phyloP scores from a whole-genome alignment of 2,888 invertebrate species.

The Dryocosmus kuriphilus region DNA sequence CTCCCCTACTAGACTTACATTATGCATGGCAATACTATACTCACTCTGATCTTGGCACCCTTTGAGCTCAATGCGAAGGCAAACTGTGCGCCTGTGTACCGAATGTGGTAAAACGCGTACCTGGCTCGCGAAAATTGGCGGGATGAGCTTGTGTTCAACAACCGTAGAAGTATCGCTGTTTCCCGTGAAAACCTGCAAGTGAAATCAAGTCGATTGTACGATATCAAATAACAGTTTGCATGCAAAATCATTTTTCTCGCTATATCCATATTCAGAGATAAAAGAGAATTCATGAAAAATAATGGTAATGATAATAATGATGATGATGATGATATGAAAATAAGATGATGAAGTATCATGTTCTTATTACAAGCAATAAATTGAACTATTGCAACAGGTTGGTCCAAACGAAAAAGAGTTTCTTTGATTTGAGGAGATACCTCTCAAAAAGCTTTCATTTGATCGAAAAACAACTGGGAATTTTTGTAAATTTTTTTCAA shows the following conservation, averaged over 20 bases:
- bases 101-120: slow-evolving; percentile 87
- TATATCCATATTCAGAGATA: background rate
- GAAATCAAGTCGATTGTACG: background rate
- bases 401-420: too few species aligned
- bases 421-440: too few species aligned
- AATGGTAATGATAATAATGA: too few species aligned
- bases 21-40: slow-evolving; percentile 61
- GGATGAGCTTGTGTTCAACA: slow-evolving; percentile 83
- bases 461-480: too few species aligned
- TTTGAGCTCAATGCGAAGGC: slow-evolving; percentile 86
- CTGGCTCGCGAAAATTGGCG: slow-evolving; percentile 85
- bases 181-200: slow-evolving; percentile 83
- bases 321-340: too few species aligned
- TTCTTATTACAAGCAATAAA: too few species aligned
- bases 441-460: too few species aligned
- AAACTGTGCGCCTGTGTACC: slow-evolving; percentile 85
- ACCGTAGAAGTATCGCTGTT: slow-evolving; percentile 87
- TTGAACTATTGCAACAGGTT: too few species aligned
- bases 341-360: too few species aligned
- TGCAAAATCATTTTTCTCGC: background rate
- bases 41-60: slow-evolving; percentile 86
- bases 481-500: too few species aligned
- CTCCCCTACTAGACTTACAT: slow-evolving; percentile 41
- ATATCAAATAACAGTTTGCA: background rate
- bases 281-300: too few species aligned